A percentile compares a stretch with the other conserved stretches of the same genome.
phyloP scores from a whole-genome alignment of 2,797 vertebrate species.

The Mionectes olivaceus region DNA sequence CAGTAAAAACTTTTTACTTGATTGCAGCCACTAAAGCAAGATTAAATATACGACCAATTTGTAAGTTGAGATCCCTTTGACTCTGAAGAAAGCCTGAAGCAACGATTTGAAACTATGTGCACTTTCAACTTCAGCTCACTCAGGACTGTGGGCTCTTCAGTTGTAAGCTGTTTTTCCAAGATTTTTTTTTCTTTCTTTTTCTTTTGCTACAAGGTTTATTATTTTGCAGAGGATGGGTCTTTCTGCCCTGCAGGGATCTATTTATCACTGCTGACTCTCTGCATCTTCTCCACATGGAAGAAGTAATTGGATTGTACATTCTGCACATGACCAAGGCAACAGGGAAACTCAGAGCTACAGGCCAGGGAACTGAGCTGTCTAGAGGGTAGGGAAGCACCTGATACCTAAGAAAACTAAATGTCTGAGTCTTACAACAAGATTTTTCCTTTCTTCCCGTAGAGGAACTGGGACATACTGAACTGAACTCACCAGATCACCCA shows the following conservation, averaged over 20 bases:
- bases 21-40: background rate
- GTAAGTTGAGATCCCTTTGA: constrained; percentile 24
- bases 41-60: constrained; percentile 5
- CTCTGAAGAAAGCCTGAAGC: constrained; percentile 27
- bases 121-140: constrained; percentile 40
- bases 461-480: background rate
- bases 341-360: background rate
- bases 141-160: background rate
- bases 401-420: background rate
- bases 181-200: background rate
- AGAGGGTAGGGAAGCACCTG: background rate
- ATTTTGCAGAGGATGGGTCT: constrained; percentile 41
- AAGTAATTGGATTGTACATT: constrained; percentile 58
- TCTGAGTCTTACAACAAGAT: background rate
- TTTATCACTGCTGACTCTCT: constrained; percentile 38
- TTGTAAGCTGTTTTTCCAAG: background rate
- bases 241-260: constrained; percentile 37
- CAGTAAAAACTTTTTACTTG: constrained; percentile 47
- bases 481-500: background rate
- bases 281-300: constrained; percentile 42
- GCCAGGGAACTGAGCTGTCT: background rate
- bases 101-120: background rate
- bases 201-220: constrained; percentile 3
- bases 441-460: background rate
- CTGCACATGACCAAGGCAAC: background rate